Evolutionary conservation across 1,140 invertebrate species (phyloP).

Genomic region (Cyclargus thomasi): DNA sequence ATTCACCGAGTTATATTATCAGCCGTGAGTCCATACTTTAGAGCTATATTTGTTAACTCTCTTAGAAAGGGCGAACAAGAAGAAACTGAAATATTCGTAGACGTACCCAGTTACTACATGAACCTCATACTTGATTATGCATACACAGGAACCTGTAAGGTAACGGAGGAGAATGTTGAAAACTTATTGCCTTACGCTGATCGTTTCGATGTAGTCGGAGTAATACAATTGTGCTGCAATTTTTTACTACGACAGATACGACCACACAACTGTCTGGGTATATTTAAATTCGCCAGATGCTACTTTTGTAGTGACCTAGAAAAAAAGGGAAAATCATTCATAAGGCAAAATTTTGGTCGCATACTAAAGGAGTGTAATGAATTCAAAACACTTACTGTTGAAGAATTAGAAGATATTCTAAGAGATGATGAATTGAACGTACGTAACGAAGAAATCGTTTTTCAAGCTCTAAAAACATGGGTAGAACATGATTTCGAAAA

Average conservation of each 20-base stretch:
- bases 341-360: constrained; percentile 73
- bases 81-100: constrained; percentile 71
- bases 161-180: constrained; percentile 79
- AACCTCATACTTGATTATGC: constrained; percentile 79
- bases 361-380: constrained; percentile 74
- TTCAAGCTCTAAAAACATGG: constrained; percentile 80
- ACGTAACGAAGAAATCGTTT: constrained; percentile 80
- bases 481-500: constrained; percentile 72
- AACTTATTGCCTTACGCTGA: constrained; percentile 77
- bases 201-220: constrained; percentile 78
- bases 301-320: constrained; percentile 80
- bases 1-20: constrained; percentile 81
- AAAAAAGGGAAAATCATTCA: constrained; percentile 71
- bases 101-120: constrained; percentile 70
- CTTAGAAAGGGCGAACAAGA: constrained; percentile 74
- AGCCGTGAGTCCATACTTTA: constrained; percentile 81
- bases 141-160: constrained; percentile 78
- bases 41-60: constrained; percentile 80
- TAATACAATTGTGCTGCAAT: constrained; percentile 80
- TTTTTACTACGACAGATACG: constrained; percentile 73
- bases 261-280: constrained; percentile 79
- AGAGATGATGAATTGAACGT: constrained; percentile 80
- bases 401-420: constrained; percentile 76
- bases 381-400: constrained; percentile 71
- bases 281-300: constrained; percentile 82